Evolutionary conservation across 2,113 vertebrate species (phyloP).

Genomic region (Megaceryle maxima): DNA sequence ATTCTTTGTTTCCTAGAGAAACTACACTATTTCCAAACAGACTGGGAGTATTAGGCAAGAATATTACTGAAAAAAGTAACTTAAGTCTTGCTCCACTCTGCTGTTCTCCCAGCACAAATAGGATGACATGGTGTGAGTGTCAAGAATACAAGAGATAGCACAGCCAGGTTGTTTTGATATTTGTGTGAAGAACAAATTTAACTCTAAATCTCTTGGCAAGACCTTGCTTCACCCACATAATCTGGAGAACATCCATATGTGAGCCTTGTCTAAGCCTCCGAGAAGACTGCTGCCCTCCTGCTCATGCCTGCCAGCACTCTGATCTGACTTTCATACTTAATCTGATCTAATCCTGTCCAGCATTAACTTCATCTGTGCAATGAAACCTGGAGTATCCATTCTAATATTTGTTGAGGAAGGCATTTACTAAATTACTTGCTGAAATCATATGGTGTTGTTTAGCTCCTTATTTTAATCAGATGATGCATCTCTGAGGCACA

Average conservation of each 20-base stretch:
- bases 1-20: constrained; percentile 80
- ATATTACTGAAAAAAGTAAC: constrained; percentile 68
- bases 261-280: constrained; percentile 76
- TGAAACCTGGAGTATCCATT: constrained; percentile 84
- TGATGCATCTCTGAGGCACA: constrained; percentile 73
- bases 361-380: constrained; percentile 86
- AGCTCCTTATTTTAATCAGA: constrained; percentile 84
- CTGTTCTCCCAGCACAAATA: constrained; percentile 70
- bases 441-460: constrained; percentile 83
- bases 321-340: constrained; percentile 86
- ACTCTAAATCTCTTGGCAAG: constrained; percentile 81
- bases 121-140: constrained; percentile 78
- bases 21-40: constrained; percentile 64
- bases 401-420: constrained; percentile 81
- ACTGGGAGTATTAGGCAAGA: constrained; percentile 64
- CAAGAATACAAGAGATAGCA: constrained; percentile 69
- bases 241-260: constrained; percentile 77
- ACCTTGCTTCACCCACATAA: constrained; percentile 76
- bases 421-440: constrained; percentile 88
- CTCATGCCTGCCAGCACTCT: constrained; percentile 75
- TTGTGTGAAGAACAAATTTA: constrained; percentile 80
- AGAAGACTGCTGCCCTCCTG: constrained; percentile 76
- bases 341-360: constrained; percentile 85
- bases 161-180: constrained; percentile 77
- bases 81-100: constrained; percentile 58